A percentile compares a stretch with the other conserved stretches of the same genome.
Conservation (phyloP, 2,888 invertebrate species). For the Salticus scenicus region DNA sequence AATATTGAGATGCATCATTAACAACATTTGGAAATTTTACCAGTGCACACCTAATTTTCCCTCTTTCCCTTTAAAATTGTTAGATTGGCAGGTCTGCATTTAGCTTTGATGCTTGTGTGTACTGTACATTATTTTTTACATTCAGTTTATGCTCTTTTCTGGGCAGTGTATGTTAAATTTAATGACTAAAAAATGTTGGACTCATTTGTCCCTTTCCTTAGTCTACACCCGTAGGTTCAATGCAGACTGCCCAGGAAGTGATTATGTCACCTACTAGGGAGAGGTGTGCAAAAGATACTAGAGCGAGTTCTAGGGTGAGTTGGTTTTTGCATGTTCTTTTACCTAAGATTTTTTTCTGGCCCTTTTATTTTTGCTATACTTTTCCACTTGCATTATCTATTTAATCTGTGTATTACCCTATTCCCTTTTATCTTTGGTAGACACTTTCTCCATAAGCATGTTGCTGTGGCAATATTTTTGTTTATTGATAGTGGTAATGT, state of each 20-base stretch:
- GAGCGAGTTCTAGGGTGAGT: slow-evolving; percentile 65
- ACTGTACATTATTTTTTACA: neutral
- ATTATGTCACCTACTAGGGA: slow-evolving; percentile 93
- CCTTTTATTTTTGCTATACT: slow-evolving; percentile 37
- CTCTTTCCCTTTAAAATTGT: no score
- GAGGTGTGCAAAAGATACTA: slow-evolving; percentile 81
- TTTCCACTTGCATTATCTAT: slow-evolving; percentile 12
- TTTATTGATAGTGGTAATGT: slow-evolving; percentile 20
- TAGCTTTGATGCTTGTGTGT: neutral
- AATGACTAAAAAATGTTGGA: slow-evolving; percentile 40
- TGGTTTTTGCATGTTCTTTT: slow-evolving; percentile 62
- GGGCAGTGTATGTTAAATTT: slow-evolving; percentile 57
- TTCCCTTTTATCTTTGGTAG: no score
- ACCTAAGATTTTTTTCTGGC: slow-evolving; percentile 37
- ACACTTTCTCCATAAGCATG: neutral
- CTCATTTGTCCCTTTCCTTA: slow-evolving; percentile 76
- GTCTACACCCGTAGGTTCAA: slow-evolving; percentile 94
- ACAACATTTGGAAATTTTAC: no score
- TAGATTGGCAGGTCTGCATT: no score
- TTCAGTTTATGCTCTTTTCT: slow-evolving; percentile 33
- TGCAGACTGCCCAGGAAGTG: slow-evolving; percentile 93
- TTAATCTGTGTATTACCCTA: no score
- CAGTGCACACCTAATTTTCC: no score
- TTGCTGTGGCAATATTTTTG: neutral
- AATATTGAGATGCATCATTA: no score